Evolutionary conservation across 2,113 vertebrate genomes (phyloP).

Genomic region (Phasianus colchicus): DNA sequence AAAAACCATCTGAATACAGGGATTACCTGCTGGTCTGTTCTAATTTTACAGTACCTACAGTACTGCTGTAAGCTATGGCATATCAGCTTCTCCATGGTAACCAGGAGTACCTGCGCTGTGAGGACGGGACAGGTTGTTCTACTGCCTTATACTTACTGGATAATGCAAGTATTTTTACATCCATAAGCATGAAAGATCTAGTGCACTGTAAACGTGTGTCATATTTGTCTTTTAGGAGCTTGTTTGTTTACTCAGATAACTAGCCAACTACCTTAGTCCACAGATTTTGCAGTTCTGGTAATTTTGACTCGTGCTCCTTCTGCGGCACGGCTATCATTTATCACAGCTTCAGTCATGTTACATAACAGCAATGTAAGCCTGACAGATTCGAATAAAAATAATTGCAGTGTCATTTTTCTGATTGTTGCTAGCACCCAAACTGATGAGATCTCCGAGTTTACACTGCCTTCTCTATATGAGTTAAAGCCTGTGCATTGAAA

Average conservation of each 20-base stretch:
- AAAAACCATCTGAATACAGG: neutral
- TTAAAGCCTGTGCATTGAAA: neutral
- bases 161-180: neutral
- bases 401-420: neutral
- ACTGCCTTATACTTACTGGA: neutral
- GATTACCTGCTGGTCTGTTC: neutral
- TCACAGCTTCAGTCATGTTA: neutral
- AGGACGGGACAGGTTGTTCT: neutral
- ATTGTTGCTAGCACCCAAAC: neutral
- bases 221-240: neutral
- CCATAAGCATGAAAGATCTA: neutral
- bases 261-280: neutral
- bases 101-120: neutral
- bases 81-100: neutral
- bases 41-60: neutral
- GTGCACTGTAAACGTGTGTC: neutral
- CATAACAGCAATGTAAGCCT: neutral
- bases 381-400: neutral
- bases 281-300: neutral
- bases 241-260: neutral
- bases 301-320: neutral
- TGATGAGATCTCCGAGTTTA: neutral
- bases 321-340: neutral
- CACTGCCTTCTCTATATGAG: neutral
- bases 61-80: fast-evolving